phyloP scores from a whole-genome alignment of 2,797 vertebrate genomes.

The Rhabdomys pumilio region DNA sequence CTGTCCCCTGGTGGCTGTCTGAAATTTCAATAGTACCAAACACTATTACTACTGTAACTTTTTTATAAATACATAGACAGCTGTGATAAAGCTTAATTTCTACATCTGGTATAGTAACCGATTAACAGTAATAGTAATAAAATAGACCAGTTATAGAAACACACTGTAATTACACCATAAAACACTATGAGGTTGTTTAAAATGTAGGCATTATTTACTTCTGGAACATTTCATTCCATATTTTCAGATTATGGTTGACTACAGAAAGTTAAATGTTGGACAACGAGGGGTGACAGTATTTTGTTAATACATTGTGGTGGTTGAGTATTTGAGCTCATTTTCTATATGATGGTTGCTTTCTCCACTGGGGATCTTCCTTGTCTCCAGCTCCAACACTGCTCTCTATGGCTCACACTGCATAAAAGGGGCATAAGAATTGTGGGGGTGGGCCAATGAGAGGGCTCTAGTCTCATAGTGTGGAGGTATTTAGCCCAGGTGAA shows the following conservation, averaged over 20 bases:
- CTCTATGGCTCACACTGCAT: rapidly evolving
- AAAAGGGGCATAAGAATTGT: background rate
- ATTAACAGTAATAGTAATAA: background rate
- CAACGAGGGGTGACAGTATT: background rate
- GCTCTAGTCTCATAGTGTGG: rapidly evolving
- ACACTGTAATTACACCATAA: background rate
- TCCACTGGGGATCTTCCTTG: background rate
- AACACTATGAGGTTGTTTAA: background rate
- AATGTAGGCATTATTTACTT: background rate
- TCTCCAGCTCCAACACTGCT: background rate
- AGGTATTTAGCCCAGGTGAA: background rate
- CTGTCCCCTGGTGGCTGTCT: background rate
- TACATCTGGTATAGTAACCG: background rate
- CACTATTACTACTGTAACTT: background rate
- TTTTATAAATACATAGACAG: background rate
- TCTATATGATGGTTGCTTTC: background rate
- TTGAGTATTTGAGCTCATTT: background rate
- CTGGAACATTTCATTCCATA: background rate
- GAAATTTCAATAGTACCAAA: background rate
- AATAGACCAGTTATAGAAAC: background rate
- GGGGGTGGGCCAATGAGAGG: too few relatives aligned
- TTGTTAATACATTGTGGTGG: background rate
- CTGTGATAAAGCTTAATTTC: background rate
- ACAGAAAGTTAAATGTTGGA: background rate
- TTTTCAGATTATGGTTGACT: background rate